These are phyloP conservation scores for Hemicordylus capensis DNA, from an alignment of 2,113 vertebrate genomes.

Conservation along the genomic window DNA sequence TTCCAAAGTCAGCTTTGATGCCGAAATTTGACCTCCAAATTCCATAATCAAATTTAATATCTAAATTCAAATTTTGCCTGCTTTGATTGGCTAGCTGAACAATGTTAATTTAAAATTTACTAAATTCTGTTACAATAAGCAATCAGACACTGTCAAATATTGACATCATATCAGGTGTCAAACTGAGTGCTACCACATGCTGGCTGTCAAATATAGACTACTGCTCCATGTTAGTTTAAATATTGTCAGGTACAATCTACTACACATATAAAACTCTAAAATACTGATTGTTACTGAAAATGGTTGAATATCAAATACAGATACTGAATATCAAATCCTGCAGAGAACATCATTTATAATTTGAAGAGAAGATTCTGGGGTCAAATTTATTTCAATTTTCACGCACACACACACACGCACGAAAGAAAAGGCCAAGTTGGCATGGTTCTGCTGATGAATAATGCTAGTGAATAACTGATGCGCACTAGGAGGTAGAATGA, in stretches of 20 bases:
- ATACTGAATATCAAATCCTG: background rate
- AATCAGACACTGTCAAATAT: background rate
- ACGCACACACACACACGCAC: background rate
- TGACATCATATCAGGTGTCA: background rate
- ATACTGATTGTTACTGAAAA: background rate
- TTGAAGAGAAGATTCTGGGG: background rate
- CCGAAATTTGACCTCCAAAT: too few species aligned
- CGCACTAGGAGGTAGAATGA: too few species aligned
- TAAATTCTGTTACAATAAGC: background rate
- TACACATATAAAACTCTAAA: background rate
- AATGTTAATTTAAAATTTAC: background rate
- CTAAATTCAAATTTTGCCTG: background rate
- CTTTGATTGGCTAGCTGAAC: background rate
- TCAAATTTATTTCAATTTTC: background rate
- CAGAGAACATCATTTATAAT: background rate
- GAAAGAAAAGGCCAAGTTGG: too few species aligned
- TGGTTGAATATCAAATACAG: background rate
- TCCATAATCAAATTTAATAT: background rate
- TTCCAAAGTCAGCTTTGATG: background rate
- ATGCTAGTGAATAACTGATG: too few species aligned
- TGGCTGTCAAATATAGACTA: background rate
- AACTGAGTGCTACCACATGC: background rate
- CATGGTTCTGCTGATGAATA: too few species aligned
- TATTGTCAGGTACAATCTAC: background rate
- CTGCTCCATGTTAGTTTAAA: background rate